Evolutionary conservation across 2,113 vertebrate species (phyloP).

Genomic region (Pseudopipra pipra): DNA sequence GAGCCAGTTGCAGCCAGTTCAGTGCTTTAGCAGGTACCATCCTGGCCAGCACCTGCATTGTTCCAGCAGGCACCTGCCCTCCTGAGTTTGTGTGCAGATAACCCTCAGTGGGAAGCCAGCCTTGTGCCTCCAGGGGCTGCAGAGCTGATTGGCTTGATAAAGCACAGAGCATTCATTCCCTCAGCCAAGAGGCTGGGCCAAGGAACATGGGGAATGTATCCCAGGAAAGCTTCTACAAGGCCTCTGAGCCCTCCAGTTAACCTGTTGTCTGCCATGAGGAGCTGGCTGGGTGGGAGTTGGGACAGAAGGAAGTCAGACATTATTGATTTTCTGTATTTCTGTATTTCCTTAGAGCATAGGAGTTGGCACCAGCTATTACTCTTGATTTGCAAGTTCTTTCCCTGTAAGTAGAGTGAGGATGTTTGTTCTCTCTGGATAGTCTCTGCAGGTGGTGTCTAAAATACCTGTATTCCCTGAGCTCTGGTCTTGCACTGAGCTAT

Average conservation of each 20-base stretch:
- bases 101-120: conserved; percentile 35
- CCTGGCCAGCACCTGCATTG: conserved; percentile 37
- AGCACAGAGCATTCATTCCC: conserved; percentile 56
- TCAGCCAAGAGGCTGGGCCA: not conserved
- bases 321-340: not conserved
- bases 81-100: conserved; percentile 28
- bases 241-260: not conserved
- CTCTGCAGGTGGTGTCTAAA: not conserved
- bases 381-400: not conserved
- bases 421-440: not conserved
- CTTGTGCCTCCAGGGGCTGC: not conserved
- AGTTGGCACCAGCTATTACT: not conserved
- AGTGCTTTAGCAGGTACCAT: conserved; percentile 47
- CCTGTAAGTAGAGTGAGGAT: not conserved
- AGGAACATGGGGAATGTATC: not conserved
- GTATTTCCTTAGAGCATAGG: not conserved
- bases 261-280: conserved; percentile 34
- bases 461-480: not conserved
- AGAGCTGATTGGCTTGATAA: conserved; percentile 64
- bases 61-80: conserved; percentile 56
- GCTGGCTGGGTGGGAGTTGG: not conserved
- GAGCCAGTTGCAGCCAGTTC: conserved; percentile 40
- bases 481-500: not conserved
- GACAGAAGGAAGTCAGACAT: not conserved
- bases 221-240: not conserved